Evolutionary conservation across 2,113 vertebrate species (phyloP).

Genomic region (Leiothrix lutea): DNA sequence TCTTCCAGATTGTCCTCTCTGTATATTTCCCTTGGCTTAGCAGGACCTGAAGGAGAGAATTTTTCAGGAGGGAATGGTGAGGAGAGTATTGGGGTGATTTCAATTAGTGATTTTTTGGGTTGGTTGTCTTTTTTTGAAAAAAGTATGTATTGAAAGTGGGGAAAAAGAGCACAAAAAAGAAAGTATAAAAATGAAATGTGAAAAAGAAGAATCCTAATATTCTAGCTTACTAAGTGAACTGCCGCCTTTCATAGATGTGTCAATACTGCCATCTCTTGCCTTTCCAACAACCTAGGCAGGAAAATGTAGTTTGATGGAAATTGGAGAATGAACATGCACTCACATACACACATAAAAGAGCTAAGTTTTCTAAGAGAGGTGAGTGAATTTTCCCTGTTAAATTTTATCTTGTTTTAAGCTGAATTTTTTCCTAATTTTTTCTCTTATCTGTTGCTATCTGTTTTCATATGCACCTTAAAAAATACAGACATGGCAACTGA

Average conservation of each 20-base stretch:
- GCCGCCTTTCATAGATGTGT: constrained; percentile 39
- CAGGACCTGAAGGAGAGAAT: not conserved
- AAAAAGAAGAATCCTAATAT: constrained; percentile 42
- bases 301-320: not conserved
- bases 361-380: not conserved
- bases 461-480: not conserved
- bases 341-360: not conserved
- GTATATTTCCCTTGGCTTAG: constrained; percentile 7
- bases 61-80: not conserved
- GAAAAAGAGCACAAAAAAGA: not conserved
- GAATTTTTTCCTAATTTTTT: not conserved
- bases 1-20: not conserved
- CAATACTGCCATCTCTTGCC: constrained; percentile 82
- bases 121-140: not conserved
- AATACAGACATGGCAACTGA: not conserved
- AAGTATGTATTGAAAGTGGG: not conserved
- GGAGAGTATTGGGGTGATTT: not conserved
- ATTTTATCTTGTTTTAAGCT: not conserved
- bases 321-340: not conserved
- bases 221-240: not conserved
- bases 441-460: not conserved
- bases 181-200: constrained; percentile 61
- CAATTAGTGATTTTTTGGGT: rapidly evolving
- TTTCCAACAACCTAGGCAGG: not conserved
- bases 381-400: not conserved